Base-by-base conservation (phyloP, 2,797 vertebrate species). In the Emydoidea blandingii region DNA sequence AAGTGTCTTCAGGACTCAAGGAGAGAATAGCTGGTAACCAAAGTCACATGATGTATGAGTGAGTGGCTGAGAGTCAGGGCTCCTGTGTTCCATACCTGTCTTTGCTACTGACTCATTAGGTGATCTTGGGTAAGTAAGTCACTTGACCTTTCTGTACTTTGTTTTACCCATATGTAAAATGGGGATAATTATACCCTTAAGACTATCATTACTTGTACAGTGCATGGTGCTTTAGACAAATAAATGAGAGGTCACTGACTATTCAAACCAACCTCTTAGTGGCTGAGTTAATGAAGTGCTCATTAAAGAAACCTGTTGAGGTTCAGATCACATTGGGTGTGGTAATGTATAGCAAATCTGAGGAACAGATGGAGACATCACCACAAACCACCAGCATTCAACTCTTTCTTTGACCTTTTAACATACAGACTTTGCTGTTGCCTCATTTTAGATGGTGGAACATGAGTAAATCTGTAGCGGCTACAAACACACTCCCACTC, bases 241-340 rank as follows among this genome's bases (percentile, higher is more conserved):
- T 54, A 54, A 81, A 54, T 21, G 47, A 54, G 29, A 81, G 16
- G 18, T 25, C 50, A 23, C 18, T 4, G 3, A 34, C 49, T 54
- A 52, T 81, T 81, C 14, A 21, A 52, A 34, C 18, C 2, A 6
- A 12, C 57, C 0, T 1, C 49, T 23, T 79, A 52, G 19, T 52
- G 2, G 10, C 57, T 23, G 52, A 2, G 54, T 59, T 11, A 29
- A 4, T 34, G 78, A 50, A 50, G 41, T 2, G 2, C 25, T 65
- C 12, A 3, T 0, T 59, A 41, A 47, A 47, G 56, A 65, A 25
- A 29, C 2, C 0, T 18, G 16, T 53, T 21, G 18, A 31, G 8
- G 5, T n/a, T 19, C 49, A 3, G 8, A 1, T 74, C 74, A 18
- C 56, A 14, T 29, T 54, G 23, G 25, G 1, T 12, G 14, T 10